These are phyloP conservation scores for Percina caprodes DNA, from an alignment of 2,113 vertebrate genomes.

Conservation along the genomic window DNA sequence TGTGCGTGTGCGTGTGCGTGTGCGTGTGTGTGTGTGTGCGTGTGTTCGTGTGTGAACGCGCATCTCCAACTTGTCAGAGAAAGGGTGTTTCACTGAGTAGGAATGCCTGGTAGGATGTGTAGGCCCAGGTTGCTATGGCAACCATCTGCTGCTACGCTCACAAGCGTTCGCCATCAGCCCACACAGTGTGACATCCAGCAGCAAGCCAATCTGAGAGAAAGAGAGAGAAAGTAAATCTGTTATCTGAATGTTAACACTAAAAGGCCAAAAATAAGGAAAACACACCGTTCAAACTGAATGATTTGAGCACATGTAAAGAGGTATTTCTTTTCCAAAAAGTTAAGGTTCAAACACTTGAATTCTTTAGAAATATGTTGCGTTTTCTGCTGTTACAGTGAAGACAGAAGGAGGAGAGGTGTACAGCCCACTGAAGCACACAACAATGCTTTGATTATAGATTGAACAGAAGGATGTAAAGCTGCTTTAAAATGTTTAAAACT, in stretches of 20 bases:
- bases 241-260: constrained; percentile 49
- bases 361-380: not conserved
- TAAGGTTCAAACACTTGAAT: not conserved
- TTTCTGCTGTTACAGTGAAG: not conserved
- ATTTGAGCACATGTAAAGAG: not conserved
- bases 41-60: constrained; percentile 7
- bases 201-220: constrained; percentile 62
- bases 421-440: not conserved
- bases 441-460: constrained; percentile 21
- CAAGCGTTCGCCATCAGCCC: constrained; percentile 80
- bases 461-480: constrained; percentile 45
- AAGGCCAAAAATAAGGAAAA: constrained; percentile 41
- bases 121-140: constrained; percentile 84
- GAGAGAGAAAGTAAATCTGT: constrained; percentile 33
- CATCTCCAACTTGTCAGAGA: constrained; percentile 62
- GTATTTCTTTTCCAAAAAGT: not conserved
- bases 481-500: constrained; percentile 29
- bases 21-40: not conserved
- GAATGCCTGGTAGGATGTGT: constrained; percentile 87
- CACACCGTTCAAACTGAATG: constrained; percentile 7
- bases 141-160: constrained; percentile 86
- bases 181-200: constrained; percentile 84
- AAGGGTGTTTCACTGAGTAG: constrained; percentile 85
- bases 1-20: constrained; percentile 15
- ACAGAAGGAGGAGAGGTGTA: constrained; percentile 49